Evolutionary conservation across 2,797 vertebrate species (phyloP), one percentile per base, ranked within the genome.

Genomic region (Pipistrellus pipistrellus): DNA sequence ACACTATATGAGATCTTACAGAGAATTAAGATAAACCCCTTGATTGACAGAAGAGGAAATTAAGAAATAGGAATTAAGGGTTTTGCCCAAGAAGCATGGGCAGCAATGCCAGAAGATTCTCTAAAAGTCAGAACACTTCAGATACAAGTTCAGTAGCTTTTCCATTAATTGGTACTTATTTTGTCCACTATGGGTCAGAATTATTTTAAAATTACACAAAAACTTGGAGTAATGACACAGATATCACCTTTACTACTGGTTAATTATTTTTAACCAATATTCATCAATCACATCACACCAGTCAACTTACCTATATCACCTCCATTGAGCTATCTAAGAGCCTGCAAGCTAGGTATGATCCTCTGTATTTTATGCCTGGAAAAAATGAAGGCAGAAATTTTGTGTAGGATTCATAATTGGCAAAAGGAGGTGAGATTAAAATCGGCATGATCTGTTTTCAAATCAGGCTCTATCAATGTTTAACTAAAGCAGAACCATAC

Each of bases 241-340:
- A 66, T 85, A 53, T 6, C 8, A 90, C 14, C 20, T 86, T 48
- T 92, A 75, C 17, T 30, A 12, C 5, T 12, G 25, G 8, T 27
- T 46, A 46, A 75, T 87, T 85, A 35, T 78, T 69, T 88, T 82
- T 13, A 57, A 83, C n/a, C 91, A 68, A 38, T 77, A 77, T 51
- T 12, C 27, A 62, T n/a, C 8, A 6, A 30, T 18, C 62, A 15
- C 2, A 14, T 5, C 38, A 6, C 64, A 25, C 30, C 44, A 77
- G n/a, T 4, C 14, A 85, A 38, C 81, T 76, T 59, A 41, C 1
- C 8, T 27, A 32, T 17, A 69, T 85, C 38, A 27, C 18, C 1
- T 38, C 38, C 21, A 18, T 2, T 72, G 25, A 85, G 21, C 76
- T 88, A 27, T 62, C 25, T 76, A 69, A 53, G 59, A 88, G 25